Evolutionary conservation across 2,888 invertebrate species (phyloP), one percentile per base, ranked within the genome.

Genomic region (Xanthostigma xanthostigma): DNA sequence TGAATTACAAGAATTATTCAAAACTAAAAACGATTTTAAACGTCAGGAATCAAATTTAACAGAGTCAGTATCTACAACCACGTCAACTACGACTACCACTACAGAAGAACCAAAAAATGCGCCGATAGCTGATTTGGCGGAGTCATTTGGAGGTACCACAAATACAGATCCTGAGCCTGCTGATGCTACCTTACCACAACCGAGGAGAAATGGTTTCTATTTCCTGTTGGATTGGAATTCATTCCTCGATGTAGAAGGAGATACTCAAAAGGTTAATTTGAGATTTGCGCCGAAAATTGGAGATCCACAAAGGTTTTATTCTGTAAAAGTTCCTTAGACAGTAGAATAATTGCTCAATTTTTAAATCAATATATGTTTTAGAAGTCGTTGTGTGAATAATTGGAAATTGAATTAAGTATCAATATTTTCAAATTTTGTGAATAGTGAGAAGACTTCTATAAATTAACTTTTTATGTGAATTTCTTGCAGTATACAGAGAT

Each of bases 141-240:
- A 81, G 54, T 87, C 87, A 0, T 88, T 89, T 58, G 84, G 83
- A 36, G 83, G 81, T 17, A 71, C 70, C 41, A 74, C 79, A 2
- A 63, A 65, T 53, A 54, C 54, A 11, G 72, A 74, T 1, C 72
- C 74, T 8, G 68, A 65, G 38, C 75, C 78, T 0, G 79, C 78
- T 0, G 79, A 81, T 57, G 74, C 79, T 3, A 72, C 73, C 12
- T 59, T 79, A 33, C 81, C 85, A 6, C 75, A 81, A 0, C 79
- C 78, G 38, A 75, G 74, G 55, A 79, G 76, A 57, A 87, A 81
- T 51, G 90, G 89, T 0, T 81, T 89, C 55, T 90, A 89, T 61
- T 89, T 88, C 69, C 74, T 89, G 60, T 71, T 87, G 8, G 90
- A 90, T 61, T 88, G 88, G 87, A 89, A 90, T 60, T 78, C 83